Percentiles rank a stretch among this genome's conserved stretches.
These are phyloP conservation scores for Eumaeus atala DNA, from an alignment of 1,140 invertebrate genomes.

Conservation along the genomic window DNA sequence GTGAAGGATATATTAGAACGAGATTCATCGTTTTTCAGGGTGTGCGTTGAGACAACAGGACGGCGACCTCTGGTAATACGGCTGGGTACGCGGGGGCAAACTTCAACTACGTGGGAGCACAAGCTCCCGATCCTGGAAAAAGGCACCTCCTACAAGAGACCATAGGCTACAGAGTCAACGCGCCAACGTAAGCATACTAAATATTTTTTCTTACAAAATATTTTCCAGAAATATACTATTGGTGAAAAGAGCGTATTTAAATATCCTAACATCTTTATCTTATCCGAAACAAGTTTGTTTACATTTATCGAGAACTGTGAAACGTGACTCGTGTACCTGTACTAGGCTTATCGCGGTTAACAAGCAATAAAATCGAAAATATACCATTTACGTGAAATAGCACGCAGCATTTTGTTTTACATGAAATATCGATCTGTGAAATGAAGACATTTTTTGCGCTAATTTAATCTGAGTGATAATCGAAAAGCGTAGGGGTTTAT, in stretches of 20 bases:
- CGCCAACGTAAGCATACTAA: slow-evolving; percentile 53
- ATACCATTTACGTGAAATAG: slow-evolving; percentile 39
- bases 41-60: slow-evolving; percentile 58
- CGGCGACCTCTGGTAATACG: slow-evolving; percentile 65
- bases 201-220: background rate
- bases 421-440: background rate
- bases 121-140: slow-evolving; percentile 58
- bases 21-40: slow-evolving; percentile 61
- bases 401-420: slow-evolving; percentile 16
- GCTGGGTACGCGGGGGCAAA: slow-evolving; percentile 53
- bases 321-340: slow-evolving; percentile 60
- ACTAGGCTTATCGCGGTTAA: slow-evolving; percentile 60
- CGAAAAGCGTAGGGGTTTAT: slow-evolving; percentile 1
- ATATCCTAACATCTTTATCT: slow-evolving; percentile 58
- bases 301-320: slow-evolving; percentile 65
- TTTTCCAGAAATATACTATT: background rate
- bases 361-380: slow-evolving; percentile 62
- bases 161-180: slow-evolving; percentile 65
- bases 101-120: slow-evolving; percentile 52
- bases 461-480: background rate
- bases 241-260: slow-evolving; percentile 16
- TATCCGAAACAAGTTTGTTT: slow-evolving; percentile 71
- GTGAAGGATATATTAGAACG: slow-evolving; percentile 34
- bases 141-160: slow-evolving; percentile 58
- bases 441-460: background rate